phyloP scores from a whole-genome alignment of 2,113 vertebrate genomes.

The Hymenochirus boettgeri region DNA sequence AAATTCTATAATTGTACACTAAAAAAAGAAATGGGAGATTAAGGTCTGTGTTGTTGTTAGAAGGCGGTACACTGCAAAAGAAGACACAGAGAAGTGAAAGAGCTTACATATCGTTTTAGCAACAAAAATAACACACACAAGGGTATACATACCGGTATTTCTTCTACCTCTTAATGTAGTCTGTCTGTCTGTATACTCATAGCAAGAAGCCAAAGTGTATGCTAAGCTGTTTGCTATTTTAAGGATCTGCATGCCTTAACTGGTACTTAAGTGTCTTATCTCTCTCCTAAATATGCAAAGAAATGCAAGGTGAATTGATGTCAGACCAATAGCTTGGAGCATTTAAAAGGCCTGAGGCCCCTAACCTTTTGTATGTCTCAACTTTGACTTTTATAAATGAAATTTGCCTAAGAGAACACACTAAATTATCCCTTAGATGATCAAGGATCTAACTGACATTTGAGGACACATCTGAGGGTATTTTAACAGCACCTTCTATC shows the following conservation, averaged over 20 bases:
- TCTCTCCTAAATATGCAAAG: conserved; percentile 51
- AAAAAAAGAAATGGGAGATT: too few relatives aligned
- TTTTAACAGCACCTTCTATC: background rate
- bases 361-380: background rate
- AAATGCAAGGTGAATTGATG: conserved; percentile 30
- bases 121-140: too few relatives aligned
- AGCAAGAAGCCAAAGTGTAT: background rate
- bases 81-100: too few relatives aligned
- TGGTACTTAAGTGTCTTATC: conserved; percentile 69
- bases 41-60: too few relatives aligned
- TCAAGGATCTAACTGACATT: background rate
- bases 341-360: background rate
- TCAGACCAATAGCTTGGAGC: conserved; percentile 24
- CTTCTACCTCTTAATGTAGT: too few relatives aligned
- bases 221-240: conserved; percentile 47
- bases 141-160: too few relatives aligned
- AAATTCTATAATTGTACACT: too few relatives aligned
- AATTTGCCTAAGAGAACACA: conserved; percentile 8
- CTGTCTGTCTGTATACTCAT: background rate
- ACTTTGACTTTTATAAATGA: conserved; percentile 11
- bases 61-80: too few relatives aligned
- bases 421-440: conserved; percentile 5
- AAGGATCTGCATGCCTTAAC: conserved; percentile 72
- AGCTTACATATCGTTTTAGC: too few relatives aligned
- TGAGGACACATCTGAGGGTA: background rate